Base-by-base conservation (phyloP, 2,113 vertebrate genomes). In the Motacilla alba region DNA sequence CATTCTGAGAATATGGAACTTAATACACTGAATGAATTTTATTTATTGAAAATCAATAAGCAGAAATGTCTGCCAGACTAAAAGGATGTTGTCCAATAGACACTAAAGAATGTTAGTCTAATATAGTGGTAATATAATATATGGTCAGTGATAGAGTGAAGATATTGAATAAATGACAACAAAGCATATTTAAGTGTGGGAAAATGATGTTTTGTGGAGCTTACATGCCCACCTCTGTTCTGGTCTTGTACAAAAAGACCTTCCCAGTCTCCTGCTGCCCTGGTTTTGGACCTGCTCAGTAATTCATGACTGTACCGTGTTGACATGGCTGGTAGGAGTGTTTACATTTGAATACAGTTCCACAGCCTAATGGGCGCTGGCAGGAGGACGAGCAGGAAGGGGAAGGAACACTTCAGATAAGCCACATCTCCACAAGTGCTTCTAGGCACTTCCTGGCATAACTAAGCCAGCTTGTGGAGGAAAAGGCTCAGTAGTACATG, bases 381-480 rank as follows among this genome's bases (percentile, higher is more conserved):
- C 67, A 56, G 81, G 66, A 69, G 58, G 89, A 64, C 58, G 44
- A n/a, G 80, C 87, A 84, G 87, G 94, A 89, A 94, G 44, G 74
- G 74, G 70, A 95, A 94, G 89, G 74, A 80, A 46, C 46, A 27
- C 78, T 83, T 73, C 30, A 92, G 94, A 94, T 90, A 95, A 94
- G 85, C 67, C 60, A 26, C 80, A 70, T 89, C 87, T 92, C 72
- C 92, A 53, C 67, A 52, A 53, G 83, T 19, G 27, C 66, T 85
- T 53, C 26, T 6, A 35, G 59, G 82, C 43, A 70, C 28, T 39
- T 67, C 70, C 60, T 81, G 75, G 70, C 20, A 70, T 47, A 66
- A 79, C 44, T 35, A 47, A 68, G 30, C 20, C 76, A 87, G 60
- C 47, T 52, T 2, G n/a, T 2, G 56, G 33, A 6, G 23, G 53